These are phyloP conservation scores for Agonopterix alstromeriana DNA, from an alignment of 2,888 invertebrate genomes.

Conservation along the genomic window DNA sequence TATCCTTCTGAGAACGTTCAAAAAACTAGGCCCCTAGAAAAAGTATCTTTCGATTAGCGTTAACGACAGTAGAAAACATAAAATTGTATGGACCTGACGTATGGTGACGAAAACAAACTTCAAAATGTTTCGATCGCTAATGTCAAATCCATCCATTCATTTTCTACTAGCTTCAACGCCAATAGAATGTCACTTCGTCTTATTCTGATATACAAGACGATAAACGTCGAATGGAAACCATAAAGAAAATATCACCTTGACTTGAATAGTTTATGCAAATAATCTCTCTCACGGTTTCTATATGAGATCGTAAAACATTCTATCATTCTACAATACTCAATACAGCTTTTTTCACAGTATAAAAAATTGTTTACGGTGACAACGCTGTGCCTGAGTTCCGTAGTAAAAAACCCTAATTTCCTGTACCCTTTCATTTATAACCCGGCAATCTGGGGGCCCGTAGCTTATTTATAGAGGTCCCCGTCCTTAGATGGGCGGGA, in stretches of 20 bases:
- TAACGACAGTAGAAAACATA: too few relatives aligned
- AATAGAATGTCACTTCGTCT: too few relatives aligned
- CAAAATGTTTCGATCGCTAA: too few relatives aligned
- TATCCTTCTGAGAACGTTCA: too few relatives aligned
- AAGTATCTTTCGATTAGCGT: too few relatives aligned
- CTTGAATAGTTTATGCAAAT: constrained; percentile 3
- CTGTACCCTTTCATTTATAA: constrained; percentile 75
- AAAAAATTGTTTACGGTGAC: constrained; percentile 65
- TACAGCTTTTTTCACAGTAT: constrained; percentile 53
- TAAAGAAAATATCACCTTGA: background rate
- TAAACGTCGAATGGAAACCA: background rate
- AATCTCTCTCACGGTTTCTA: background rate
- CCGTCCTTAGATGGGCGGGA: constrained; percentile 63
- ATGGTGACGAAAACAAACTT: too few relatives aligned
- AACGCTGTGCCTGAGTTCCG: constrained; percentile 53
- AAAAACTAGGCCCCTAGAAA: too few relatives aligned
- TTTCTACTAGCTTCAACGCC: too few relatives aligned
- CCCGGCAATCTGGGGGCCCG: constrained; percentile 69
- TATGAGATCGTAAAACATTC: constrained; percentile 17
- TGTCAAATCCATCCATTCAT: too few relatives aligned
- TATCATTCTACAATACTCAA: constrained; percentile 50
- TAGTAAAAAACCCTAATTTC: constrained; percentile 75
- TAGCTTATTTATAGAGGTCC: constrained; percentile 71
- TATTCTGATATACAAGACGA: background rate
- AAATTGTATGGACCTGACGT: too few relatives aligned